phyloP scores from a whole-genome alignment of 2,113 vertebrate genomes.

The Probosciger aterrimus region DNA sequence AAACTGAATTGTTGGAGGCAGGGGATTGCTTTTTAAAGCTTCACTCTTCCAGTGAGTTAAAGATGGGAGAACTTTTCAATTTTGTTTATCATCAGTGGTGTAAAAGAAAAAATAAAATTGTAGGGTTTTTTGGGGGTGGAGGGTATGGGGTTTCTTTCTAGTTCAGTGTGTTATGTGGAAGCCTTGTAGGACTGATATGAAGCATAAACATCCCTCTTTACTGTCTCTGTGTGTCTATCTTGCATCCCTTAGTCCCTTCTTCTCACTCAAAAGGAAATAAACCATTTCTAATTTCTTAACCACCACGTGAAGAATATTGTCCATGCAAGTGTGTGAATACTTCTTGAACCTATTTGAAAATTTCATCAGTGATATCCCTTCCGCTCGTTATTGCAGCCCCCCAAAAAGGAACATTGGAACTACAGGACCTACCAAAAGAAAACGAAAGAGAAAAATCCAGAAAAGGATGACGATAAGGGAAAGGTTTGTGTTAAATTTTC shows the following conservation, averaged over 20 bases:
- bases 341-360: background rate
- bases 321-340: background rate
- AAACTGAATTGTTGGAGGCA: background rate
- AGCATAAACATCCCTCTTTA: background rate
- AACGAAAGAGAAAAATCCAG: constrained; percentile 80
- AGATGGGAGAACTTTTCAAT: background rate
- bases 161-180: background rate
- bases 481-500: constrained; percentile 70
- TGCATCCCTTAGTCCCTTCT: background rate
- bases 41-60: background rate
- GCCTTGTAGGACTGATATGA: background rate
- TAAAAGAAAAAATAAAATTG: background rate
- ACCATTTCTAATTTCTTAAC: background rate
- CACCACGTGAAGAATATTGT: background rate
- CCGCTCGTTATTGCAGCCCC: constrained; percentile 76
- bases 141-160: background rate
- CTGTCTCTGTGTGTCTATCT: background rate
- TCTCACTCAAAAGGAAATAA: background rate
- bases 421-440: constrained; percentile 88
- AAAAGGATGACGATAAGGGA: constrained; percentile 68
- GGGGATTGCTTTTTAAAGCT: background rate
- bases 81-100: background rate
- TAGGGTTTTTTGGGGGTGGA: background rate
- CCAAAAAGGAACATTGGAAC: constrained; percentile 85
- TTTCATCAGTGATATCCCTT: background rate